Evolutionary conservation across 2,113 vertebrate genomes (phyloP), one percentile per base, ranked within the genome.

Genomic region (Lasiurus cinereus): DNA sequence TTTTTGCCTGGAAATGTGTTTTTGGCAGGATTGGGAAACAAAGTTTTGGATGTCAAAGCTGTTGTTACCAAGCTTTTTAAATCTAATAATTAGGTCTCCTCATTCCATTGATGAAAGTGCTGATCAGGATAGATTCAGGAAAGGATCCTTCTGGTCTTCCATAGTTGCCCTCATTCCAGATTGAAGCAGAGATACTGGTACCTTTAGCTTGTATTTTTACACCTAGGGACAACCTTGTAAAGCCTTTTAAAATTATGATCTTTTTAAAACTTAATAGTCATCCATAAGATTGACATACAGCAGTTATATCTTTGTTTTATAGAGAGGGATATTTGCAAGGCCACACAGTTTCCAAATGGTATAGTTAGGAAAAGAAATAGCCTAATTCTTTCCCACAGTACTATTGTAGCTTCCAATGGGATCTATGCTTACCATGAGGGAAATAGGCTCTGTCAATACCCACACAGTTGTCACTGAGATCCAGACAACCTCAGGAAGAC

Each of bases 1-100:
- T 91, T 39, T 97, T 83, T 89, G 50, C 62, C 39, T 84, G 13
- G 67, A 93, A 93, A 72, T 76, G 67, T 80, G 73, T 76, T 77
- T 52, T 85, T 82, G 54, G 8, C 50, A 59, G 46, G 10, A 15
- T 31, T 91, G n/a, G 24, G 64, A 74, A 77, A 83, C 22, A 73
- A 90, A 54, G 46, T 82, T 91, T 95, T 78, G 64, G 79, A 62
- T 77, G 24, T 73, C 72, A 18, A 94, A 24, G 56, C 19, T 59
- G n/a, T 8, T 13, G 24, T 66, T 94, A 24, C 8, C 29, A 79
- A 93, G 29, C 12, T 74, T 80, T 91, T 66, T 66, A 66, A 77
- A 77, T 72, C 6, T 69, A 88, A 33, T 56, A 91, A 83, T 22
- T 64, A 18, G 31, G 27, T 86, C 43, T 94, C 85, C 67, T 79